Evolutionary conservation across 2,888 invertebrate genomes (phyloP).

Genomic region (Idaea biselata): DNA sequence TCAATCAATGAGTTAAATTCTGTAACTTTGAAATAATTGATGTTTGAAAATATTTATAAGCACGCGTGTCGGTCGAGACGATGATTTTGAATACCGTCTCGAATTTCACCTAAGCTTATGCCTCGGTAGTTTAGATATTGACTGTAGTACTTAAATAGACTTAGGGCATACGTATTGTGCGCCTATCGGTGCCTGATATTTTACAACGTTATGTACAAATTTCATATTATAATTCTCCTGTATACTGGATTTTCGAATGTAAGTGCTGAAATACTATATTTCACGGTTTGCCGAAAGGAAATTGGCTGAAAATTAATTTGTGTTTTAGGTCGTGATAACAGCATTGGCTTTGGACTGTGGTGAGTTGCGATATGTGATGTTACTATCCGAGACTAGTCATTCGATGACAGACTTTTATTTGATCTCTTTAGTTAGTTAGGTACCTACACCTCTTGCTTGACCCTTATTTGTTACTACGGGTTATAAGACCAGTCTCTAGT

Average conservation of each 20-base stretch:
- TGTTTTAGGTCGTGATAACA: constrained; percentile 50
- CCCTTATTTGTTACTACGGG: too few relatives aligned
- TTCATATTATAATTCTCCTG: constrained; percentile 12
- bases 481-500: not conserved
- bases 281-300: constrained; percentile 10
- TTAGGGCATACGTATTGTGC: not conserved
- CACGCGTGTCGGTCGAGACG: not conserved
- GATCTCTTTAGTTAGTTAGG: not conserved
- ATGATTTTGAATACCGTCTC: not conserved
- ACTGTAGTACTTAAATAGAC: not conserved
- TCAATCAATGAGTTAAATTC: not conserved
- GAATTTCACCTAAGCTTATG: not conserved
- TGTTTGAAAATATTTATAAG: not conserved
- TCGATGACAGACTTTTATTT: not conserved
- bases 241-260: constrained; percentile 37
- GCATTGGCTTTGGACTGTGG: constrained; percentile 41
- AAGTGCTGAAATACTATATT: constrained; percentile 10
- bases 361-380: constrained; percentile 36
- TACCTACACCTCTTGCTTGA: too few relatives aligned
- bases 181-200: not conserved
- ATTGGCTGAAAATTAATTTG: constrained; percentile 19
- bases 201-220: not conserved
- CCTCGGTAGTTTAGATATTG: not conserved
- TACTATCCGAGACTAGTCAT: not conserved
- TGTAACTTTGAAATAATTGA: not conserved